Base-by-base conservation (phyloP, 2,797 vertebrate genomes). In the Cossypha niveicapilla region DNA sequence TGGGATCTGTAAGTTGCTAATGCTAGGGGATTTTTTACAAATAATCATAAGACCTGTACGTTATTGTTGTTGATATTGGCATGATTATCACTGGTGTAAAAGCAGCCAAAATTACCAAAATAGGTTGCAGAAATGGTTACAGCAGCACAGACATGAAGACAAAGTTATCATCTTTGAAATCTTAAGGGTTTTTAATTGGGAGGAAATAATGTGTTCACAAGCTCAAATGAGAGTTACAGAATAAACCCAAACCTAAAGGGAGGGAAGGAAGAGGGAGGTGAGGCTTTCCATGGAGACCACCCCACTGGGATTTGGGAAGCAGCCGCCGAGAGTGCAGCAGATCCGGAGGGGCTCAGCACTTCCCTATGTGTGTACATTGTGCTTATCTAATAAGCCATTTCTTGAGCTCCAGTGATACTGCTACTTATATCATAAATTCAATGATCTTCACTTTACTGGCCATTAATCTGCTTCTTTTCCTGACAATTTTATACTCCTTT, bases 401-500 rank as follows among this genome's bases (percentile, higher is more conserved):
- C 88, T 90, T 74, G 56, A 61, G 74, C 85, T 90, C 57, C 85
- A 73, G 48, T 10, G 22, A 53, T 86, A 44, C 44, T 76, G 88
- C 65, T 76, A 44, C 84, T 93, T 87, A 56, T 21, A 70, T 42
- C 54, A 92, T 90, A 90, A 96, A 96, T 93, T 73, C 86, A 71
- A 25, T 57, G 70, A 91, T 93, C 61, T 92, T 68, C 86, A 50
- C 48, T 91, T 91, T 75, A 70, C 66, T 91, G 72, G 70, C 79
- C 88, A 90, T 97, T 96, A 94, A 94, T 96, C 96, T 89, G 81
- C 72, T 92, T 61, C 24, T 7, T 92, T 96, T 92, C 91, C 54
- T 70, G 88, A 86, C 86, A 90, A 94, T 95, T 96, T 95, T 83
- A 92, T 71, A 56, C 53, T 44, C 91, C 86, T 93, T 87, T 95